Percentiles rank a stretch among this genome's conserved stretches.
Evolutionary conservation across 2,888 invertebrate genomes (phyloP).

Genomic region (Teleiodes luculella): DNA sequence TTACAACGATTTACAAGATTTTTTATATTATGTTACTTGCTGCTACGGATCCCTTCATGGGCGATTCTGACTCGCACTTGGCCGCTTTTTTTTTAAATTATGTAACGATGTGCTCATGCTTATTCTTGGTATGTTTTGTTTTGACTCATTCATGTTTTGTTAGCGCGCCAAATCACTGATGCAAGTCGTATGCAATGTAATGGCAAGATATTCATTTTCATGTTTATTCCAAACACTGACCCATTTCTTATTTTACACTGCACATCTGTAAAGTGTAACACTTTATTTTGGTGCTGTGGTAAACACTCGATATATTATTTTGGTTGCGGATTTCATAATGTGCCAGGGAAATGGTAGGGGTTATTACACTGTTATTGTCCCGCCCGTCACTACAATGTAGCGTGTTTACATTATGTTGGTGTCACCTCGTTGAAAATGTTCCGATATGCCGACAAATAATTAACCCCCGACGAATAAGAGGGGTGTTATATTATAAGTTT

Average conservation of each 20-base stretch:
- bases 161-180: constrained; percentile 2
- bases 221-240: constrained; percentile 1
- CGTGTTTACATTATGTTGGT: background rate
- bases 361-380: background rate
- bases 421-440: background rate
- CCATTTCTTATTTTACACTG: constrained; percentile 12
- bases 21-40: too few species aligned
- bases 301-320: constrained; percentile 4
- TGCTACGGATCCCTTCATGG: too few species aligned
- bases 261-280: constrained; percentile 5
- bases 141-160: background rate
- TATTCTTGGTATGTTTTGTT: background rate
- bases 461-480: too few species aligned
- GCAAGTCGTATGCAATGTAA: constrained; percentile 1
- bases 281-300: background rate
- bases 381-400: background rate
- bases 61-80: too few species aligned
- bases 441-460: too few species aligned
- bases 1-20: too few species aligned
- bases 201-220: constrained; percentile 1
- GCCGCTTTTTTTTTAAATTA: too few species aligned
- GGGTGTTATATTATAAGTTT: too few species aligned
- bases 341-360: background rate
- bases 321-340: background rate
- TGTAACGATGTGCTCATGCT: background rate